Evolutionary conservation across 2,113 vertebrate genomes (phyloP), one percentile per base, ranked within the genome.

Genomic region (Ctenodactylus gundi): DNA sequence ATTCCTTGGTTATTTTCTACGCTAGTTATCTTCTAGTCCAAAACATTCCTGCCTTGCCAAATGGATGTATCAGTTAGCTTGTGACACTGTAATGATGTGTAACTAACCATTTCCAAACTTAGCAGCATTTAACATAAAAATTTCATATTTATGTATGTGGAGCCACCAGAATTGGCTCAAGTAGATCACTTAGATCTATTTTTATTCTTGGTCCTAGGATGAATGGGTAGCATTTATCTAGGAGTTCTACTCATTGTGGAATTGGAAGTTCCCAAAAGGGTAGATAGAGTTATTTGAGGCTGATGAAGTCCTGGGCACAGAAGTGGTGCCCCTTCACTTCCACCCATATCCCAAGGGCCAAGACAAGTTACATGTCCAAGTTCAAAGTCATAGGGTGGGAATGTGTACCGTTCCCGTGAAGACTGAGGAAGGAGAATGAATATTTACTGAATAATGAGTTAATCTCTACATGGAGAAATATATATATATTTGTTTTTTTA

Each of bases 401-500:
- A 76, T 90, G 4, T 23, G 1, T 36, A n/a, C 17, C 27, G 7
- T 10, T 93, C 7, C 55, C 11, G 27, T 21, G 77, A 80, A 68
- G 21, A 31, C 6, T 80, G 21, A 12, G 60, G 25, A 44, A 53
- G 58, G 2, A 34, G 25, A 77, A 14, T 53, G 7, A 68, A 34
- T 34, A 67, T 27, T 82, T 92, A 92, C 13, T 31, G 55, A 87
- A 39, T 34, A 41, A 46, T 29, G 77, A 95, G 41, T 6, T 90
- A 36, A 87, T 82, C 23, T 76, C 36, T 53, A 65, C 6, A 83
- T 31, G 29, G 31, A 91, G 23, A 14, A n/a, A 41, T 88, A 55
- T 58, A n/a, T 72, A 80, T n/a, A 41, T 83, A 90, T 93, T 77
- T 76, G 11, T 10, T 49, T 93, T n/a, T 77, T 57, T 88, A 57